Base-by-base conservation (phyloP, 2,797 vertebrate species). In the Euphonia xanthogaster region DNA sequence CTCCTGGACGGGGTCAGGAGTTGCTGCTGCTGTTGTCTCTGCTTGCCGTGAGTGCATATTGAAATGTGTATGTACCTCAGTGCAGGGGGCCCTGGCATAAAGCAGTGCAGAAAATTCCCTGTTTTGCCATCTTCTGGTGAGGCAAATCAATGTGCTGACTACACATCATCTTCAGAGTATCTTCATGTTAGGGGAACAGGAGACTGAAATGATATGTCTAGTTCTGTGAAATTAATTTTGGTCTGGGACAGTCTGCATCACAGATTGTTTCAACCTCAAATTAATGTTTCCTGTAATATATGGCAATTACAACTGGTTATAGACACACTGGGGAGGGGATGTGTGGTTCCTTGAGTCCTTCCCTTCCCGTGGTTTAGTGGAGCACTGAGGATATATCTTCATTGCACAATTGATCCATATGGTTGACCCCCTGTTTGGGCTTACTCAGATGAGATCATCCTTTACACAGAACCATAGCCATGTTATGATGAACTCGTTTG, bases 371-470 rank as follows among this genome's bases (percentile, higher is more conserved):
- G 76, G 50, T 68, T 88, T 75, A 58, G 51, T 25, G 62, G 76
- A 86, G 50, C 61, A 33, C 51, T 68, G 86, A 73, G 63, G 76
- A 42, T 90, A 4, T 47, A 47, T 73, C 79, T 78, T 88, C 57
- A 48, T 18, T 92, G 84, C 67, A 23, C 0, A 1, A 24, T 15
- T 78, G 86, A 88, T 88, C 86, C 83, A 60, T 88, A 57, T 2
- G 3, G 83, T 20, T 5, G 14, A 72, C 80, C 84, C 47, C 24
- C 55, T 78, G 2, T 83, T 91, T 78, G 60, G 76, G 18, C 27
- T 81, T 62, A 72, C 66, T 86, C 33, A 42, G 7, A 86, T 93
- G 92, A 94, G 80, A 33, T 95, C 79, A 94, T 93, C 47, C 66
- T 86, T 84, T 89, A 71, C 72, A 54, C 25, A 17, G 42, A 77